Conservation (phyloP, 2,888 invertebrate genomes). For the Lasius platythorax region DNA sequence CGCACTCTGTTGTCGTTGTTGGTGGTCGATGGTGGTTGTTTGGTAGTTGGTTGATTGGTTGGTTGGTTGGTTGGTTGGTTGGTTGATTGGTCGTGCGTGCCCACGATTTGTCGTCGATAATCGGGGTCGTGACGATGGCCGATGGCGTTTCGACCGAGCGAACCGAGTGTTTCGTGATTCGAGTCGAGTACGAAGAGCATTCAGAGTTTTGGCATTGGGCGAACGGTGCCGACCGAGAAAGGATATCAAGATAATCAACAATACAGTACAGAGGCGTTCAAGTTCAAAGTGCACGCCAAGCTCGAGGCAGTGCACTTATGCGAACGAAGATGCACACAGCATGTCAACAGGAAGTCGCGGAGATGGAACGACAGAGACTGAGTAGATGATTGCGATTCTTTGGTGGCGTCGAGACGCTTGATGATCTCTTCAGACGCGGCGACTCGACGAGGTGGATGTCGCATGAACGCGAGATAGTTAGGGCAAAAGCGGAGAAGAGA, state of each 20-base stretch:
- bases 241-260: slow-evolving; percentile 71
- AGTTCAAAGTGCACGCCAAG: slow-evolving; percentile 41
- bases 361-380: slow-evolving; percentile 13
- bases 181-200: slow-evolving; percentile 58
- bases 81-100: slow-evolving; percentile 66
- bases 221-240: slow-evolving; percentile 74
- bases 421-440: slow-evolving; percentile 30
- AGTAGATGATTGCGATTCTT: slow-evolving; percentile 41
- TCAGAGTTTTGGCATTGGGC: slow-evolving; percentile 64
- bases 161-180: slow-evolving; percentile 74
- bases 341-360: slow-evolving; percentile 16
- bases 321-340: slow-evolving; percentile 46
- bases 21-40: slow-evolving; percentile 75
- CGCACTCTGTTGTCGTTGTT: slow-evolving; percentile 83
- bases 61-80: slow-evolving; percentile 55
- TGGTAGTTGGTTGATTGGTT: slow-evolving; percentile 63
- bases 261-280: slow-evolving; percentile 25
- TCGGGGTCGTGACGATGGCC: slow-evolving; percentile 71
- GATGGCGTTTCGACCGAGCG: slow-evolving; percentile 83
- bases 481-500: background rate
- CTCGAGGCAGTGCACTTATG: slow-evolving; percentile 32
- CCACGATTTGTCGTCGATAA: slow-evolving; percentile 73
- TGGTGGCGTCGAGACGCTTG: background rate
- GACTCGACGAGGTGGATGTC: slow-evolving; percentile 11
- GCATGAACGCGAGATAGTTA: background rate